Evolutionary conservation across 2,113 vertebrate species (phyloP).

Genomic region (Columbina picui): DNA sequence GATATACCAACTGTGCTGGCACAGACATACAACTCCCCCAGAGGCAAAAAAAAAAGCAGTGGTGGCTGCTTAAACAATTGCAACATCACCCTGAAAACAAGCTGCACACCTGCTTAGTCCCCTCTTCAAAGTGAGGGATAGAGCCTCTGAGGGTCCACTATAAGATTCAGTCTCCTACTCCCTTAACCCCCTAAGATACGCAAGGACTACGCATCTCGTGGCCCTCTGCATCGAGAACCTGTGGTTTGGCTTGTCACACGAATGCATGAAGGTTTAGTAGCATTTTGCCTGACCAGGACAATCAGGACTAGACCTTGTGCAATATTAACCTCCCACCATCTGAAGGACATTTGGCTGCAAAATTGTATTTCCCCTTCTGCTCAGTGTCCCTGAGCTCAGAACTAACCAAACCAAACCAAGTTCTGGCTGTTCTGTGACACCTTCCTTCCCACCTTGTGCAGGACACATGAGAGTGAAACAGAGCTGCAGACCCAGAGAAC

Average conservation of each 20-base stretch:
- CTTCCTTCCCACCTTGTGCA: neutral
- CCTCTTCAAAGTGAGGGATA: neutral
- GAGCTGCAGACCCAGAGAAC: neutral
- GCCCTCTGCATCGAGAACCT: neutral
- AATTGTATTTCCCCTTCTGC: neutral
- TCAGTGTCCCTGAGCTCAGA: neutral
- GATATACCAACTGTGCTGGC: fast-evolving
- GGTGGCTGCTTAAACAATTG: neutral
- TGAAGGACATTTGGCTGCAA: neutral
- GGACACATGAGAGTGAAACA: neutral
- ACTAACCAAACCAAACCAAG: neutral
- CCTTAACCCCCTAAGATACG: neutral
- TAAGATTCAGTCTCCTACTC: neutral
- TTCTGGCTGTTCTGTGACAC: neutral
- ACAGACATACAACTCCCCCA: neutral
- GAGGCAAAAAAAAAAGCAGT: neutral
- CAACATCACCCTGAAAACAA: neutral
- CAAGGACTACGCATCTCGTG: neutral
- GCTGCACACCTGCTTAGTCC: neutral
- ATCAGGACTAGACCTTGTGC: neutral
- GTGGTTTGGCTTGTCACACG: neutral
- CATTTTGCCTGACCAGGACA: neutral
- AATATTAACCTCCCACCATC: neutral
- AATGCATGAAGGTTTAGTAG: neutral
- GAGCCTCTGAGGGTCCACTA: neutral